A percentile compares a stretch with the other conserved stretches of the same genome.
phyloP scores from a whole-genome alignment of 2,888 invertebrate species.

The Busseola fusca region DNA sequence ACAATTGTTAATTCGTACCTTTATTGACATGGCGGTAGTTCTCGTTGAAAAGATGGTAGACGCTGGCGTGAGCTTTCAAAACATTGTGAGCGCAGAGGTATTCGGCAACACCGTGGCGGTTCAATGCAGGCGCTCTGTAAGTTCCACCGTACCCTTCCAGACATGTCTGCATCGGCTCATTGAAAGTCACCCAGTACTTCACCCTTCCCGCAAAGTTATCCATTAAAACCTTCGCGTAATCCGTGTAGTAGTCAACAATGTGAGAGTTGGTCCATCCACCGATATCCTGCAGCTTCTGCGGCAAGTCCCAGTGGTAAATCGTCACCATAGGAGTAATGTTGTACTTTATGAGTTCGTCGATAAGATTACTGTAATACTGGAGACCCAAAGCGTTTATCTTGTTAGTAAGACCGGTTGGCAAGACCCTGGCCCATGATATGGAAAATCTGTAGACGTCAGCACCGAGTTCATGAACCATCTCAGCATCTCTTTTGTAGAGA shows the following conservation, averaged over 20 bases:
- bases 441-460: slow-evolving; percentile 92
- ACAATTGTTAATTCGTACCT: slow-evolving; percentile 74
- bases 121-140: slow-evolving; percentile 89
- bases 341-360: slow-evolving; percentile 91
- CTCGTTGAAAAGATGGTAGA: slow-evolving; percentile 90
- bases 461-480: slow-evolving; percentile 90
- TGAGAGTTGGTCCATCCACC: slow-evolving; percentile 92
- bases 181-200: slow-evolving; percentile 93
- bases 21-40: slow-evolving; percentile 88
- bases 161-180: slow-evolving; percentile 91
- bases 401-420: slow-evolving; percentile 91
- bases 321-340: slow-evolving; percentile 92
- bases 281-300: slow-evolving; percentile 90
- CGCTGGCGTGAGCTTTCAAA: slow-evolving; percentile 92
- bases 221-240: slow-evolving; percentile 90
- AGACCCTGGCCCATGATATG: slow-evolving; percentile 93
- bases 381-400: slow-evolving; percentile 92
- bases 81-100: slow-evolving; percentile 93
- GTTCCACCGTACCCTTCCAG: slow-evolving; percentile 89
- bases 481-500: slow-evolving; percentile 90
- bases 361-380: slow-evolving; percentile 93
- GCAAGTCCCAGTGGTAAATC: slow-evolving; percentile 92
- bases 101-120: slow-evolving; percentile 90
- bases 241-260: slow-evolving; percentile 90
- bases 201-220: slow-evolving; percentile 90